These are phyloP conservation scores for Amphiduros pacificus DNA, from an alignment of 2,888 invertebrate genomes.

Conservation along the genomic window DNA sequence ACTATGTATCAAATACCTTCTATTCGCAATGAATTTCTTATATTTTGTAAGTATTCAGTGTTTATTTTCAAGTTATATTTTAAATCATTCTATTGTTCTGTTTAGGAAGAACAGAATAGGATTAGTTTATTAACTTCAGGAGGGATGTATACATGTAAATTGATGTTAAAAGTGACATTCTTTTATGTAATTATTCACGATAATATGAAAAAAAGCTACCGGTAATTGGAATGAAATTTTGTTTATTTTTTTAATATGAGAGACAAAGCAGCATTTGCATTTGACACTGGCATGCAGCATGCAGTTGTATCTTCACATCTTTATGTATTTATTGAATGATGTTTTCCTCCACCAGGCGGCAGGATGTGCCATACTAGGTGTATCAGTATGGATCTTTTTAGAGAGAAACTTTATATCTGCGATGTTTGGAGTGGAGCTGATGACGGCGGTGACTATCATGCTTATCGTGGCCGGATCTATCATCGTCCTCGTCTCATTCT, in stretches of 20 bases:
- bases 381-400: constrained; percentile 20
- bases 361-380: constrained; percentile 13
- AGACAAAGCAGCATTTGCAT: not conserved
- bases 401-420: constrained; percentile 21
- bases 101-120: not conserved
- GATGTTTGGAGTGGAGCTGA: constrained; percentile 17
- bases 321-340: not conserved
- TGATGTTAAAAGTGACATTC: too few relatives aligned
- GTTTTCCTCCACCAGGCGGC: constrained; percentile 5
- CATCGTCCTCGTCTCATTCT: constrained; percentile 27
- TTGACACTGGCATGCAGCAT: not conserved
- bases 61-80: not conserved
- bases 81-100: not conserved
- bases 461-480: constrained; percentile 26
- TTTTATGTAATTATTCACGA: too few relatives aligned
- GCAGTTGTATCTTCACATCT: not conserved
- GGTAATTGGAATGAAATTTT: not conserved
- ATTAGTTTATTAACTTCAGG: not conserved
- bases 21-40: constrained; percentile 28
- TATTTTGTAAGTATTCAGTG: constrained; percentile 26
- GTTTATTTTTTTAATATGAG: not conserved
- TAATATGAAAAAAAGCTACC: too few relatives aligned
- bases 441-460: constrained; percentile 27
- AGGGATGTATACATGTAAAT: too few relatives aligned
- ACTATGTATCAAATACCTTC: constrained; percentile 27